Evolutionary conservation across 2,797 vertebrate genomes (phyloP).

Genomic region (Gorsachius magnificus): DNA sequence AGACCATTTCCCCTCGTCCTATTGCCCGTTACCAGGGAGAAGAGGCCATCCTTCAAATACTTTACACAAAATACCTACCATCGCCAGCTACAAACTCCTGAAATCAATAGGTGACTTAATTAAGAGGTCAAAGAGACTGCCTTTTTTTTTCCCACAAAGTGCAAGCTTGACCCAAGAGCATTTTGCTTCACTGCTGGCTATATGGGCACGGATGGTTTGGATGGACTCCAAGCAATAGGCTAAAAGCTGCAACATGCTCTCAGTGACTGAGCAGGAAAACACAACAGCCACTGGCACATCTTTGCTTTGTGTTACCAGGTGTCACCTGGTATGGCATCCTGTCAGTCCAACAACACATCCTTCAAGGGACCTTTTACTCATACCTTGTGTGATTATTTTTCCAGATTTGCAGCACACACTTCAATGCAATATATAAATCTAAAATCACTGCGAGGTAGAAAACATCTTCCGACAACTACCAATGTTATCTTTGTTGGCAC

Average conservation of each 20-base stretch:
- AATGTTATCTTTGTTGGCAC: not conserved
- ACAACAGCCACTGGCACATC: not conserved
- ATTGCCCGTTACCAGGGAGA: no score
- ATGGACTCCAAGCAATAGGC: not conserved
- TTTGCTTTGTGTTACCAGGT: not conserved
- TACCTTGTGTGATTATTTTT: not conserved
- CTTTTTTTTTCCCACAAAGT: not conserved
- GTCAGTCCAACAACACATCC: not conserved
- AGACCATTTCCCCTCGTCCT: no score
- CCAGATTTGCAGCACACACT: not conserved
- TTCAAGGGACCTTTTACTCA: not conserved
- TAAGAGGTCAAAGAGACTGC: not conserved
- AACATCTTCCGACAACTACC: not conserved
- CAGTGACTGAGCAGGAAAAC: not conserved
- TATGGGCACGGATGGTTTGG: not conserved
- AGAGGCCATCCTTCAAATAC: not conserved
- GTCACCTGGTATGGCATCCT: not conserved
- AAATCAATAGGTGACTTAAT: not conserved
- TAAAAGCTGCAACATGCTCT: not conserved
- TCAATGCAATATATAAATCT: not conserved
- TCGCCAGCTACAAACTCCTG: not conserved
- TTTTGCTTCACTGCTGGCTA: not conserved
- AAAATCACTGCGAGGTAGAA: not conserved
- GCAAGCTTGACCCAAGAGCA: not conserved
- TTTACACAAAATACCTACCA: not conserved